Percentiles rank a stretch among this genome's conserved stretches.
Conservation (phyloP, 2,797 vertebrate species). For the Scarus forsteni region DNA sequence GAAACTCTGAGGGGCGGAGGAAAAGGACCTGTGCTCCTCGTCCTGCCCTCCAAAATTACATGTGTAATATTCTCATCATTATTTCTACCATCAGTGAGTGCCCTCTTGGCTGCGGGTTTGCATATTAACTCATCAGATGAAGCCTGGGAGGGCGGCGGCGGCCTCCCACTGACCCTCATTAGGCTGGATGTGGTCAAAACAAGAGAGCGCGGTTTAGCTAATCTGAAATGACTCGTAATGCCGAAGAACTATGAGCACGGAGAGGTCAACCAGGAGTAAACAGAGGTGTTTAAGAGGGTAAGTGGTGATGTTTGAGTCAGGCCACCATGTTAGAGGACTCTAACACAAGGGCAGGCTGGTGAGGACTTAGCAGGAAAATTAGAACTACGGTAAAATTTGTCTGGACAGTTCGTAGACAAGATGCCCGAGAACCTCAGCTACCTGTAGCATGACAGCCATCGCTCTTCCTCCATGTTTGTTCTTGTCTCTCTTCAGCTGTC, state of each 20-base stretch:
- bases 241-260: not conserved
- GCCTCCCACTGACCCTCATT: slow-evolving; percentile 55
- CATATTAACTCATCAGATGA: slow-evolving; percentile 41
- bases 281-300: slow-evolving; percentile 22
- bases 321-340: not conserved
- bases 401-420: no score
- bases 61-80: slow-evolving; percentile 32
- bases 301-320: slow-evolving; percentile 1
- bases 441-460: no score
- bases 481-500: no score
- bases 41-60: slow-evolving; percentile 22
- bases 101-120: slow-evolving; percentile 17
- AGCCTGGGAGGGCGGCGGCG: slow-evolving; percentile 22
- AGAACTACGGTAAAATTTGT: no score
- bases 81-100: slow-evolving; percentile 37
- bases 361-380: not conserved
- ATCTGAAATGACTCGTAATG: slow-evolving; percentile 23
- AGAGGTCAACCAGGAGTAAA: slow-evolving; percentile 24
- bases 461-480: no score
- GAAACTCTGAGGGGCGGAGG: not conserved
- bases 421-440: no score
- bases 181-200: slow-evolving; percentile 35
- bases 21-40: not conserved
- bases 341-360: not conserved
- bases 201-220: slow-evolving; percentile 8